These are phyloP conservation scores for Streptopelia turtur DNA, from an alignment of 2,797 vertebrate genomes.

Conservation along the genomic window DNA sequence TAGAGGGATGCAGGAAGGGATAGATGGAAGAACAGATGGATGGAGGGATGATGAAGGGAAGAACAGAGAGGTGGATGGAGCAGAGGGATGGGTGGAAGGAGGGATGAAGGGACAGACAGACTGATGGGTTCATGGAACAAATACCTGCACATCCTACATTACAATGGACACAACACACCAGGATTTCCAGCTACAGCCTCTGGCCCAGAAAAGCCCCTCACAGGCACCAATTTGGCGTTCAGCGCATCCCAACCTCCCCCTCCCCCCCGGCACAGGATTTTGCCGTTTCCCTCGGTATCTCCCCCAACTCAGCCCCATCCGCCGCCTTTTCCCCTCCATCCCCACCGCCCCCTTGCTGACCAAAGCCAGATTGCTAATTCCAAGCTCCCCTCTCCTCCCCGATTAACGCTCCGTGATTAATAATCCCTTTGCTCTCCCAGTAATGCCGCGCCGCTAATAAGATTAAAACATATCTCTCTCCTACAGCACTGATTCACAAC, in stretches of 20 bases:
- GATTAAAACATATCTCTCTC: conserved; percentile 75
- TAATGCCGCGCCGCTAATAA: conserved; percentile 61
- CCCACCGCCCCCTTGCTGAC: not conserved
- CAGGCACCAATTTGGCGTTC: fast-evolving
- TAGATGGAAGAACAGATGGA: not conserved
- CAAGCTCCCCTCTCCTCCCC: not conserved
- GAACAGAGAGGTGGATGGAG: not conserved
- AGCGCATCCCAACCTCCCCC: not conserved
- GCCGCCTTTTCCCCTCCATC: not conserved
- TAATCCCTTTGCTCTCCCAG: conserved; percentile 21
- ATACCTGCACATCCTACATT: not conserved
- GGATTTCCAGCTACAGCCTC: not conserved
- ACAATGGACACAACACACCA: not conserved
- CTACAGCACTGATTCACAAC: conserved; percentile 62
- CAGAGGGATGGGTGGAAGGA: too few species aligned
- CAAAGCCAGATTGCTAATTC: not conserved
- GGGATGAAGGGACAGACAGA: too few species aligned
- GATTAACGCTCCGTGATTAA: not conserved
- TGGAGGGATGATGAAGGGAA: not conserved
- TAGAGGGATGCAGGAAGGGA: not conserved
- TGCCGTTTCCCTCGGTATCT: not conserved
- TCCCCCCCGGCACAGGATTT: fast-evolving
- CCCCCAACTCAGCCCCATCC: not conserved
- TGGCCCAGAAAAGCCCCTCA: fast-evolving
- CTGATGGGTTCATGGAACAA: not conserved